phyloP scores from a whole-genome alignment of 2,113 vertebrate species.

The Leucosticte australis region DNA sequence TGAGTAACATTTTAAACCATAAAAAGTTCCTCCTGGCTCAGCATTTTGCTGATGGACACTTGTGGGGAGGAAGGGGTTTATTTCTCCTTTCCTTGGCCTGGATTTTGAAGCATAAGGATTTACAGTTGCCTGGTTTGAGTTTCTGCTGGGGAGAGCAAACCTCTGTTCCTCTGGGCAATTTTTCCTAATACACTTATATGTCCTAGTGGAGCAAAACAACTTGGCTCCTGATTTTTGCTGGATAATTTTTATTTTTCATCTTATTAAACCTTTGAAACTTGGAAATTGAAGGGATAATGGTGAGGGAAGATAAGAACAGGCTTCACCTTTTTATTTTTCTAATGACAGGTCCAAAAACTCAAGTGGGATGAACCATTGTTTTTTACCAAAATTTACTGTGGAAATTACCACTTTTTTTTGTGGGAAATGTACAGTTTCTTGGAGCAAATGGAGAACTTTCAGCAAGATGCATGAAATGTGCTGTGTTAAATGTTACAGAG shows the following conservation, averaged over 20 bases:
- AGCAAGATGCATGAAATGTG: background rate
- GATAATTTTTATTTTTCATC: background rate
- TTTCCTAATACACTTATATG: background rate
- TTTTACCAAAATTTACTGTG: background rate
- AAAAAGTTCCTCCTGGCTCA: background rate
- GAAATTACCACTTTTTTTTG: background rate
- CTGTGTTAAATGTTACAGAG: background rate
- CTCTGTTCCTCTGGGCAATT: background rate
- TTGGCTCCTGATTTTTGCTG: background rate
- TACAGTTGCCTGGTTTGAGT: background rate
- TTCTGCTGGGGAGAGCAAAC: fast-evolving
- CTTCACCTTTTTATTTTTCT: background rate
- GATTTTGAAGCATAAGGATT: background rate
- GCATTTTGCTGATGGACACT: background rate
- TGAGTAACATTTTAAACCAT: background rate
- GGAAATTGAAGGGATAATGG: background rate
- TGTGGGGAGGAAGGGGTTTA: background rate
- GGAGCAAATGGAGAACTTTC: background rate
- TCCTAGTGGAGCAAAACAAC: background rate
- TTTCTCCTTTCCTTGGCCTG: background rate
- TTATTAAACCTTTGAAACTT: background rate
- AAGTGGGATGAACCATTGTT: background rate
- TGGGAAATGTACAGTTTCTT: background rate
- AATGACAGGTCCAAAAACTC: background rate
- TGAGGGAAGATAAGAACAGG: background rate